phyloP scores from a whole-genome alignment of 2,888 invertebrate species.

The Zhuqinia jingwanae region DNA sequence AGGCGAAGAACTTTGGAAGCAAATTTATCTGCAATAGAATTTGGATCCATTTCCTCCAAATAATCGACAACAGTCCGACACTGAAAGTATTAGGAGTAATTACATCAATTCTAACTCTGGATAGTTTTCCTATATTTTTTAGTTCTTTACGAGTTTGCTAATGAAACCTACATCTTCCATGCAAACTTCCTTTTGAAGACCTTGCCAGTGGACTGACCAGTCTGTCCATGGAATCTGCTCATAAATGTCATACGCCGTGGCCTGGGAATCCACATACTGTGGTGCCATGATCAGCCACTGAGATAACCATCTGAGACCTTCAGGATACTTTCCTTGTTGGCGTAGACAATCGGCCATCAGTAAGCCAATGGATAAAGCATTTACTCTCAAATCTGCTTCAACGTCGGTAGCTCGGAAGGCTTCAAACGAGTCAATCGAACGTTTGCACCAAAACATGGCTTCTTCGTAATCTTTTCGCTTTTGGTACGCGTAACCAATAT shows the following conservation, averaged over 20 bases:
- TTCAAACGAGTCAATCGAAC: constrained; percentile 54
- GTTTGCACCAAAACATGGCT: constrained; percentile 67
- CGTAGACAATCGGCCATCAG: constrained; percentile 65
- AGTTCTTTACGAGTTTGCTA: no score
- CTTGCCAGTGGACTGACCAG: constrained; percentile 68
- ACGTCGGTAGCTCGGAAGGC: constrained; percentile 39
- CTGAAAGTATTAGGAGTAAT: constrained; percentile 40
- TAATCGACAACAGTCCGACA: constrained; percentile 53
- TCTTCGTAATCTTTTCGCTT: constrained; percentile 55
- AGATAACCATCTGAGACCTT: constrained; percentile 64
- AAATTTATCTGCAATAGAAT: constrained; percentile 41
- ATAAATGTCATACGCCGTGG: constrained; percentile 65
- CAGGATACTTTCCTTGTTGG: constrained; percentile 52
- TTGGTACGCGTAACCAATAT: constrained; percentile 65
- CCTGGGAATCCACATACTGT: constrained; percentile 29
- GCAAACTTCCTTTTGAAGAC: constrained; percentile 58
- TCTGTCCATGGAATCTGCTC: constrained; percentile 73
- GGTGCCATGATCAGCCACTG: constrained; percentile 61
- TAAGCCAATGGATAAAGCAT: constrained; percentile 50
- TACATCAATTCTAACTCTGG: no score
- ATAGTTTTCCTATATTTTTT: background rate
- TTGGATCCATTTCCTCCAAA: constrained; percentile 61
- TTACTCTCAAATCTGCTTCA: constrained; percentile 55
- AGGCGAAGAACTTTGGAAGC: constrained; percentile 35
- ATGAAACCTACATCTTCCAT: background rate